Base-by-base conservation (phyloP, 2,113 vertebrate genomes). In the Cariama cristata region DNA sequence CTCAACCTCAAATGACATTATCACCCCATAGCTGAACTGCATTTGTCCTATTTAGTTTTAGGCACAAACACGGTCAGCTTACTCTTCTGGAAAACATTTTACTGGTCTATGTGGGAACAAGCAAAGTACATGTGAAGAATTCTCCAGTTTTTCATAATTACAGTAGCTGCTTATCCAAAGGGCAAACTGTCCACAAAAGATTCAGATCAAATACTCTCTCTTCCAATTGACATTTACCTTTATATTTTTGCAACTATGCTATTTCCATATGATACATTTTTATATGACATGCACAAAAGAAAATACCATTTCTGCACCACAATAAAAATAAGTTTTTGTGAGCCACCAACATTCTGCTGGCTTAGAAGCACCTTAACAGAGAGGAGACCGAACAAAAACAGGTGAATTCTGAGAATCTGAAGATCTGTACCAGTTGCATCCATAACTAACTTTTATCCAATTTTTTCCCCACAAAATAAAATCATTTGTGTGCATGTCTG, bases 211-310 rank as follows among this genome's bases (percentile, higher is more conserved):
- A 79, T 94, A 53, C 75, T 82, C 32, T 82, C 63, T 60, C 24
- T 94, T 93, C 66, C 82, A 89, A 81, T 30, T 96, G 96, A 94
- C 96, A 75, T 94, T 93, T 97, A 79, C 55, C 49, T 97, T 96
- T 76, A 50, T 85, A 71, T 80, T 87, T 88, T 64, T 73, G 64
- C 79, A 79, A 42, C 23, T 42, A 27, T 90, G 75, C 75, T 91
- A 30, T 93, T 90, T 92, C 84, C 85, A 76, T 76, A 64, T 50
- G 74, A 81, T 71, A 83, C 28, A 40, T 92, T 95, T 91, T 91
- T 90, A 71, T 63, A 38, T 73, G 84, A 77, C 20, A 53, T 14
- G 28, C 88, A 74, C 85, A 91, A 12, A 40, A 47, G 59, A 89
- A 91, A 71, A 69, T 47, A 38, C 5, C 60, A 74, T 33, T 59